Base-by-base conservation (phyloP, 2,797 vertebrate genomes). In the Epinephelus coioides region DNA sequence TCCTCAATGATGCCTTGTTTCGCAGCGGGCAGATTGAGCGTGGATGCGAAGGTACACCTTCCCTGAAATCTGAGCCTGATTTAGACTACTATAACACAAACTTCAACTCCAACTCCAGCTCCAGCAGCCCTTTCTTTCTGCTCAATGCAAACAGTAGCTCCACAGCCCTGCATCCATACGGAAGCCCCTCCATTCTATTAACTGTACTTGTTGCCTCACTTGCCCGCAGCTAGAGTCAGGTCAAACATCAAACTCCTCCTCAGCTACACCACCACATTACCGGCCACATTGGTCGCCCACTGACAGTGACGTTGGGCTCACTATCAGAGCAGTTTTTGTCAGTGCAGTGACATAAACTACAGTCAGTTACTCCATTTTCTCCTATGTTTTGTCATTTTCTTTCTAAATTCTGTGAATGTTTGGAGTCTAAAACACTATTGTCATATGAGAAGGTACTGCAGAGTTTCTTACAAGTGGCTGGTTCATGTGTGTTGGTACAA, bases 21-120 rank as follows among this genome's bases (percentile, higher is more conserved):
- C 97, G 97, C 90, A 99, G 97, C 0, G 98, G 98, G 47, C 98
- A 99, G 96, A 99, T 99, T 1, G 98, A 99, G 78, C 97, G 98
- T 11, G 98, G 98, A 96, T 99, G 98, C 2, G 98, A 99, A 99
- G 98, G 98, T 99, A 99, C 90, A 77, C 76, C 84, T 78, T 94
- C 89, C 76, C 92, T 92, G 72, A 89, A 62, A 72, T 87, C 89
- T 25, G 62, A 88, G 86, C 83, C 90, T 30, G 92, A 91, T 79
- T 86, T 90, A 78, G 82, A 93, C 72, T 92, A 91, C 64, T 85
- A 79, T 91, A 92, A 90, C 89, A 86, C 91, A 86, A 90, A 92
- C 76, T 81, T 69, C 79, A 92, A 88, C 84, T 89, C 69, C 84
- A 90, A 75, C 74, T 89, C 81, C 85, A 95, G 89, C 75, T 86